Conservation (phyloP, 64 coral and sea anemone genomes). For the Montipora cactus region DNA sequence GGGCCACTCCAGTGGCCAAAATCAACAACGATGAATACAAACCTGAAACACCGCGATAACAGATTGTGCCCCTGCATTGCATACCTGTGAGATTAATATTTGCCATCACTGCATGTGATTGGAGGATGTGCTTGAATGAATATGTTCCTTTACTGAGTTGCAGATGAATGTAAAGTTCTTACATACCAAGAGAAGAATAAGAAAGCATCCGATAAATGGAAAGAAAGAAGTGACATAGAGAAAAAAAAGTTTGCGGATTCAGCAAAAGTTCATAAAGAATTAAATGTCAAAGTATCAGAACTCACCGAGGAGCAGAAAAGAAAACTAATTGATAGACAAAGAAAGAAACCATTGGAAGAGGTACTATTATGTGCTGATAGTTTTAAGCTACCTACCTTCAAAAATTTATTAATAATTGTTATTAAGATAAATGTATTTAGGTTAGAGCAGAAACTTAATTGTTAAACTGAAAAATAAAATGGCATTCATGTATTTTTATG, state of each 20-base stretch:
- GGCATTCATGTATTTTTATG: background rate
- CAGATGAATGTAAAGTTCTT: conserved; percentile 37
- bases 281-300: conserved; percentile 36
- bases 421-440: conserved; percentile 10
- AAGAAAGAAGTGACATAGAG: background rate
- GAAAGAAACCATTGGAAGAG: conserved; percentile 52
- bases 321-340: conserved; percentile 26
- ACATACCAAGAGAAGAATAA: conserved; percentile 33
- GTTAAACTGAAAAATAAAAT: background rate
- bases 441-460: background rate
- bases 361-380: conserved; percentile 1
- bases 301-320: conserved; percentile 39
- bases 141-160: conserved; percentile 15
- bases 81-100: background rate
- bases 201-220: conserved; percentile 33
- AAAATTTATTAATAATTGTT: background rate
- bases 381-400: background rate
- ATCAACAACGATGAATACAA: no score
- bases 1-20: no score
- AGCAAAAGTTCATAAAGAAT: conserved; percentile 18
- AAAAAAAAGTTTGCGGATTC: conserved; percentile 13
- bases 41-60: background rate
- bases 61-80: background rate
- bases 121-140: background rate
- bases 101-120: background rate